Conservation (phyloP, 2,888 invertebrate species). For the Neuroscelio doddi region DNA sequence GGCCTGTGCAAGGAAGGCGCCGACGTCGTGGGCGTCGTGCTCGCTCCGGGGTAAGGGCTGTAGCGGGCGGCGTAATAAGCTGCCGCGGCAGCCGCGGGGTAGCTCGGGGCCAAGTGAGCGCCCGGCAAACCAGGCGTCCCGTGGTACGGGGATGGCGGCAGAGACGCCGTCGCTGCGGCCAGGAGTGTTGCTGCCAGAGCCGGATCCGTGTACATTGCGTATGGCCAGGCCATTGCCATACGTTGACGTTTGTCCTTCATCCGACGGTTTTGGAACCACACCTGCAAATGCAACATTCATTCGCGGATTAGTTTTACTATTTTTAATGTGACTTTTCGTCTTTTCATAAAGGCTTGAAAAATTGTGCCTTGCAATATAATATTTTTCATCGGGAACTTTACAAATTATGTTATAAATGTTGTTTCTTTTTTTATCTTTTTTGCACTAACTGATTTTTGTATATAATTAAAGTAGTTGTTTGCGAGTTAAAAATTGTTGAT, state of each 20-base stretch:
- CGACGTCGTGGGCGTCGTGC: constrained; percentile 71
- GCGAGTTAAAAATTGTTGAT: too few relatives aligned
- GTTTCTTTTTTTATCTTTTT: too few relatives aligned
- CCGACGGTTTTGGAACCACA: constrained; percentile 97
- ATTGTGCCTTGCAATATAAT: too few relatives aligned
- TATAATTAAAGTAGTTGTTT: too few relatives aligned
- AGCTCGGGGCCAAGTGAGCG: constrained; percentile 74
- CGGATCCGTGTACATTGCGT: constrained; percentile 95
- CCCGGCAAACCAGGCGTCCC: constrained; percentile 70
- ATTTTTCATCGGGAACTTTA: too few relatives aligned
- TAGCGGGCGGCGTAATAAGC: constrained; percentile 76
- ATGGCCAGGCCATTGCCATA: constrained; percentile 95
- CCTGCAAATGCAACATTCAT: constrained; percentile 74
- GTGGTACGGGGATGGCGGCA: constrained; percentile 71
- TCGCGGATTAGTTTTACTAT: not conserved
- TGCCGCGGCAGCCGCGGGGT: constrained; percentile 74
- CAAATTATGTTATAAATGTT: too few relatives aligned
- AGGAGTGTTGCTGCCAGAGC: constrained; percentile 94
- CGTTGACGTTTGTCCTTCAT: constrained; percentile 99
- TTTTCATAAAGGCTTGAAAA: too few relatives aligned
- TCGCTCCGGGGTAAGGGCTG: constrained; percentile 76
- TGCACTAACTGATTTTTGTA: too few relatives aligned
- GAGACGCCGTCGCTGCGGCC: constrained; percentile 79
- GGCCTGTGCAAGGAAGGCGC: constrained; percentile 74
- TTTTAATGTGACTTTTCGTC: too few relatives aligned